Base-by-base conservation (phyloP, 1,140 invertebrate species). In the Dinothrombium tinctorium region DNA sequence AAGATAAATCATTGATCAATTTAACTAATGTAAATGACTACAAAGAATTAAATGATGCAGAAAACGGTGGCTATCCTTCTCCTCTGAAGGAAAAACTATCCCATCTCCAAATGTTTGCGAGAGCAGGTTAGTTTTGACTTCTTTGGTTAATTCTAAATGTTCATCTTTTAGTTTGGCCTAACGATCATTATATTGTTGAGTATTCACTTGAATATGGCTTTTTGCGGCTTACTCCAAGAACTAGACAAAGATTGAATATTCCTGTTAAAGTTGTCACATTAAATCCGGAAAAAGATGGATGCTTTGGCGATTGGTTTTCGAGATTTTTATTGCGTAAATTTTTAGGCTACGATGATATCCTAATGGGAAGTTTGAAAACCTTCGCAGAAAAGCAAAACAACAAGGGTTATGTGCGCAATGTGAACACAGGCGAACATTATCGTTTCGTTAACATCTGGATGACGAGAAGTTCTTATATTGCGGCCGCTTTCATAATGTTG, bases 131-230 rank as follows among this genome's bases (percentile, higher is more conserved):
- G 24, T 21, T 37, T 36, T 8, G 2, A 11, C 28, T 29, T 29
- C 28, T 29, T 15, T 4, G 12, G 12, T 15, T n/a, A 8, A 7
- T n/a, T 28, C 26, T 36, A 8, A 28, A 28, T n/a, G 7, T 28
- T 28, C 26, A 28, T 28, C 21, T 42, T 40, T 44, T 31, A 71
- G 76, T 70, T 40, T 76, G 73, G 73, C 60, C 69, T 56, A 78
- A 86, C 50, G 84, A 92, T 50, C 78, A 86, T 53, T 95, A 94
- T 55, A 92, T 96, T 26, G 76, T 96, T 4, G 92, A 98, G 58
- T 98, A 95, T 66, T 83, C 89, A 2, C 61, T 95, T 44, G 86
- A 96, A 58, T 94, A 96, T 60, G 90, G 92, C 2, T 86, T 94
- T 55, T 61, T 99, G 26, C 68, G 90, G 3, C 60, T 99, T 12